A percentile compares a stretch with the other conserved stretches of the same genome.
Evolutionary conservation across 2,888 invertebrate genomes (phyloP).

Genomic region (Polydrusus pterygomalis): DNA sequence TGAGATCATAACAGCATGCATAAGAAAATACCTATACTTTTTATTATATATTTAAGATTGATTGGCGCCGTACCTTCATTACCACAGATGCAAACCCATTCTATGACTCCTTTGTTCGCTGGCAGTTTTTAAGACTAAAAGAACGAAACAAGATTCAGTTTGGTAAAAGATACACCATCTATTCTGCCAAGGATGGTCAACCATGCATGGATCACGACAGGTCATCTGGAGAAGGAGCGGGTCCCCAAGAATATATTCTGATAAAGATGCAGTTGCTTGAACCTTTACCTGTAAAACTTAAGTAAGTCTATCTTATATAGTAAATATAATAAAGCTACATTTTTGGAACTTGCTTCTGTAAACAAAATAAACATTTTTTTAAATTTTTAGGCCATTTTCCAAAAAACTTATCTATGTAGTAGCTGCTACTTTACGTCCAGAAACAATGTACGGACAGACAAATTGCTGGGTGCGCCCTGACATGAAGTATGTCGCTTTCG

Average conservation of each 20-base stretch:
- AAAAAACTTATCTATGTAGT: constrained; percentile 85
- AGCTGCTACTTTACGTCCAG: constrained; percentile 98
- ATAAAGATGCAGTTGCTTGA: constrained; percentile 91
- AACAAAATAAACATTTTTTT: neutral
- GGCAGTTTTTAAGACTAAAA: constrained; percentile 94
- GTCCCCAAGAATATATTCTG: constrained; percentile 97
- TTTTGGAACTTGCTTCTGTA: too few species aligned
- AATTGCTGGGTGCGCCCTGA: constrained; percentile 99
- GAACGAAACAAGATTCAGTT: constrained; percentile 93
- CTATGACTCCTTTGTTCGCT: constrained; percentile 97
- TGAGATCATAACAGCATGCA: neutral
- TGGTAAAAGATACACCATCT: constrained; percentile 98
- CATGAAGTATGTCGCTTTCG: constrained; percentile 92
- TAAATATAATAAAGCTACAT: neutral
- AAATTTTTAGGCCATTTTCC: constrained; percentile 72
- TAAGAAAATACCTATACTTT: neutral
- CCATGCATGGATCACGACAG: constrained; percentile 99
- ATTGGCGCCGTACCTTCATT: constrained; percentile 98
- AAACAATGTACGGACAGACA: constrained; percentile 99
- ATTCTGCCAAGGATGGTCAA: constrained; percentile 96
- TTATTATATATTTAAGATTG: constrained; percentile 78
- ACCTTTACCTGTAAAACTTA: constrained; percentile 82
- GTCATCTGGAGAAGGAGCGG: constrained; percentile 96
- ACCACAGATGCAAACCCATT: constrained; percentile 99
- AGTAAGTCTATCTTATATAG: constrained; percentile 72